phyloP scores from a whole-genome alignment of 2,888 invertebrate species.

The Agapostemon virescens region DNA sequence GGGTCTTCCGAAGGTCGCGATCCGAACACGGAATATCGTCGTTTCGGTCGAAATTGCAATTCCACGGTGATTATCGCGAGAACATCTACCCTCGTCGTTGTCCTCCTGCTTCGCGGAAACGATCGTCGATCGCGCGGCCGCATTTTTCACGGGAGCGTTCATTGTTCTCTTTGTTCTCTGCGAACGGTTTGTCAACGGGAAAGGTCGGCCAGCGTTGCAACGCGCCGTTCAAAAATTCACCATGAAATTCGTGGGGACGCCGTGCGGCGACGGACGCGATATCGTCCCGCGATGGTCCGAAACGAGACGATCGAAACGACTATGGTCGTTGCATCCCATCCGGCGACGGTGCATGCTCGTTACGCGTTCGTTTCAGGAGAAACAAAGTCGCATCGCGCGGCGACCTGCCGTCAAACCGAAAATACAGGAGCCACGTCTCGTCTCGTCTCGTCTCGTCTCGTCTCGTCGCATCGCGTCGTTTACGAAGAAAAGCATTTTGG shows the following conservation, averaged over 20 bases:
- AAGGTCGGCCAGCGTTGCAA: not conserved
- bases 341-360: not conserved
- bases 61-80: not conserved
- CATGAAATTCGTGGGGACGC: not conserved
- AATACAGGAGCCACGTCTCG: not conserved
- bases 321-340: not conserved
- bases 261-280: not conserved
- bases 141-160: not conserved
- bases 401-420: not conserved
- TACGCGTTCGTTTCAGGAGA: not conserved
- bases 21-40: too few species aligned
- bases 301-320: not conserved
- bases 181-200: not conserved
- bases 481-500: constrained; percentile 40
- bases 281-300: not conserved
- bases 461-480: not conserved
- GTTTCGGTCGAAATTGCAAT: not conserved
- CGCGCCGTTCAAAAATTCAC: not conserved
- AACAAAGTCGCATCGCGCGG: not conserved
- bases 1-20: too few species aligned
- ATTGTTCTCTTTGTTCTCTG: not conserved
- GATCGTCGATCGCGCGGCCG: not conserved
- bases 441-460: not conserved
- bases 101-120: not conserved
- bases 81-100: not conserved